These are phyloP conservation scores for Oegoconia quadripuncta DNA, from an alignment of 2,888 invertebrate genomes.

Conservation along the genomic window DNA sequence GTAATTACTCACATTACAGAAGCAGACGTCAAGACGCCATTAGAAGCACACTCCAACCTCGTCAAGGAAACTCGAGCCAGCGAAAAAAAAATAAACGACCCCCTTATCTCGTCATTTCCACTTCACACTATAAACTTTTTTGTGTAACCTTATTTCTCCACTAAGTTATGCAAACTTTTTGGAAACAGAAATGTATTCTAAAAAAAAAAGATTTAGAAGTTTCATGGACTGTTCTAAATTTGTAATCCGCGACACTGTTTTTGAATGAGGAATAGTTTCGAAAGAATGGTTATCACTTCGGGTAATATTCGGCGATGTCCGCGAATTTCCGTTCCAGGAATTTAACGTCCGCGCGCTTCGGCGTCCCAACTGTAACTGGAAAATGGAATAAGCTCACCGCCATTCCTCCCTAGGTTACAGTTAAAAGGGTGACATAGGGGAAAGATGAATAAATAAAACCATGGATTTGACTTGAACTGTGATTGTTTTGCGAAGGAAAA, in stretches of 20 bases:
- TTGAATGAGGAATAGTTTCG: neutral
- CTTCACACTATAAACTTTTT: neutral
- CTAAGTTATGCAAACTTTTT: neutral
- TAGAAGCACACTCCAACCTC: neutral
- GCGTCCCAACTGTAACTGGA: too few species aligned
- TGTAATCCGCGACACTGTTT: neutral
- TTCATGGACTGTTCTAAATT: too few species aligned
- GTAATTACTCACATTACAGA: conserved; percentile 3
- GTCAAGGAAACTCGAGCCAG: neutral
- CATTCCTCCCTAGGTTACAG: too few species aligned
- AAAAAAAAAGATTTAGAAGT: neutral
- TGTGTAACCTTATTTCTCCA: neutral
- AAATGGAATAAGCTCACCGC: too few species aligned
- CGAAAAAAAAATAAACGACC: neutral
- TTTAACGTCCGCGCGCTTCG: too few species aligned
- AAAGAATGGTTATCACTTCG: too few species aligned
- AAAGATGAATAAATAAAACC: too few species aligned
- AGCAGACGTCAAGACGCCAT: conserved; percentile 4
- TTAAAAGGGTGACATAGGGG: too few species aligned
- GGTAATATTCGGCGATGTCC: too few species aligned
- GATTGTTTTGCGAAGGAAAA: too few species aligned
- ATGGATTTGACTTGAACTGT: too few species aligned
- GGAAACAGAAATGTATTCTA: neutral
- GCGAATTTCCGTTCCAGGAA: too few species aligned
- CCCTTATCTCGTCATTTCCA: conserved; percentile 2